phyloP scores from a whole-genome alignment of 2,113 vertebrate species.

The Pantherophis guttatus region DNA sequence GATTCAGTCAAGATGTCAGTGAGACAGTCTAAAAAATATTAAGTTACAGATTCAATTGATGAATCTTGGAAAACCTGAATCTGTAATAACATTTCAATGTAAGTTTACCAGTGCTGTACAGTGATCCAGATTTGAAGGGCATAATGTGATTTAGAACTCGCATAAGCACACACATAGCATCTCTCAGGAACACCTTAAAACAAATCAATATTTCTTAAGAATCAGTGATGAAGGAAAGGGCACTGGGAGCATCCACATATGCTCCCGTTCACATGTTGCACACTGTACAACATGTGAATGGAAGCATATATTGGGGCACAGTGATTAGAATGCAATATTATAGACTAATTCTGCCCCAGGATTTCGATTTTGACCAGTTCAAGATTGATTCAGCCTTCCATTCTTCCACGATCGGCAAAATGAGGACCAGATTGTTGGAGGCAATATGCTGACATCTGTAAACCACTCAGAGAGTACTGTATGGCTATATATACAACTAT shows the following conservation, averaged over 20 bases:
- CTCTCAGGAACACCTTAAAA: background rate
- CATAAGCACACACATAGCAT: background rate
- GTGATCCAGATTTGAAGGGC: background rate
- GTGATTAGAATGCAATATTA: background rate
- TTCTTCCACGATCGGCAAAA: background rate
- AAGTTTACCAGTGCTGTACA: background rate
- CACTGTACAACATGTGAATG: background rate
- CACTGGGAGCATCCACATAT: background rate
- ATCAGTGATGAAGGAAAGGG: background rate
- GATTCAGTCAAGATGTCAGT: constrained; percentile 11
- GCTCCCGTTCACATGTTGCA: background rate
- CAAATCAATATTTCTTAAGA: background rate
- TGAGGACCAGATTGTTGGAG: background rate
- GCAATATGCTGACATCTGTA: background rate
- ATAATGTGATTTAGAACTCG: background rate
- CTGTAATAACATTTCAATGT: background rate
- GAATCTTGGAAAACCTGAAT: background rate
- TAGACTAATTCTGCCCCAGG: background rate
- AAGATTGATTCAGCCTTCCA: background rate
- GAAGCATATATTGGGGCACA: background rate
- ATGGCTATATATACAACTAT: background rate
- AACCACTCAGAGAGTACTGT: background rate
- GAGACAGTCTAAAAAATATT: background rate
- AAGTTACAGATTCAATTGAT: background rate
- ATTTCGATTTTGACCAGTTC: background rate